Base-by-base conservation (phyloP, 2,113 vertebrate species). In the Neolamprologus hecqui region DNA sequence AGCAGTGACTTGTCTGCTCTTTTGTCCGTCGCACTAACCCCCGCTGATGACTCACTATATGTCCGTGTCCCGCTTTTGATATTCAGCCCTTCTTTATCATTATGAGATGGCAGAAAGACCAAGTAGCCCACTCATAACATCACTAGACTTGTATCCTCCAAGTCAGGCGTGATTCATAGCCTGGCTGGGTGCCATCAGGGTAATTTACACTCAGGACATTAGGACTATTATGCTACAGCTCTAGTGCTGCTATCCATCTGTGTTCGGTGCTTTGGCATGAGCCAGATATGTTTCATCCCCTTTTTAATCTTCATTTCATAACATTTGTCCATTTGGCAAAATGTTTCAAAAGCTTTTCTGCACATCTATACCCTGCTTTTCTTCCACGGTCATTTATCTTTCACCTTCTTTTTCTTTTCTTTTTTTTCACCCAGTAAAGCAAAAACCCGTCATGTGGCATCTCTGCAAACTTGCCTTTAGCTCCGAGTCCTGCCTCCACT, bases 1-100 rank as follows among this genome's bases (percentile, higher is more conserved):
- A 17, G 3, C 79, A 86, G 42, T 63, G 3, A 73, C 58, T 60
- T 21, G 35, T 58, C 70, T 60, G 15, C 21, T 26, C 23, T 42
- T 75, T 31, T 23, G 68, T 40, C 17, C 4, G 9, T 53, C 17
- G 9, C 49, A 91, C 88, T 92, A 89, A 93, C 93, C 75, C 88
- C 87, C 10, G 54, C 82, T 89, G 83, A 84, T 84, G 49, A 81
- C 51, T 85, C 57, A 42, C 54, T 7, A 19, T 63, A 4, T 51
- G 68, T 63, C 45, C 1, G 7, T 77, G 83, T 75, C 13, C 82
- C 60, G 14, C 57, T 28, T 28, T 13, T 33, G 19, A 86, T 57
- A 60, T 79, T 68, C 70, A 17, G 14, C 82, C 86, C 23, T 73
- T 79, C 79, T 79, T 86, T 82, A 81, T 84, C 58, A 35, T 75